Conservation (phyloP, 2,888 invertebrate genomes). For the Clivina fossor region DNA sequence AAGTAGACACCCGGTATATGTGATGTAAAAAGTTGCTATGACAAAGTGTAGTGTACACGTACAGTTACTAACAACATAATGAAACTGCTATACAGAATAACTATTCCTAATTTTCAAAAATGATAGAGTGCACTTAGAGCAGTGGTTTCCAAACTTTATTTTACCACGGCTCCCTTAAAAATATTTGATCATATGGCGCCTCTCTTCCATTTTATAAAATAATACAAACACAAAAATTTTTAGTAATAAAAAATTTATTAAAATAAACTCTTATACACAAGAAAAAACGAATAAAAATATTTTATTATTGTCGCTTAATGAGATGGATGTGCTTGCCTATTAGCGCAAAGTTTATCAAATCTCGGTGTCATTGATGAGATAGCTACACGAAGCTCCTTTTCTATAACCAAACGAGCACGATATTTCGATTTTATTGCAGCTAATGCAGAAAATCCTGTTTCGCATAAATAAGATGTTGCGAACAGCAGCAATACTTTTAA, state of each 20-base stretch:
- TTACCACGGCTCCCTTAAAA: neutral
- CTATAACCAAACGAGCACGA: constrained; percentile 33
- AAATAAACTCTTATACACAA: constrained; percentile 4
- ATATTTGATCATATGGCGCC: neutral
- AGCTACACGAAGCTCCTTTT: constrained; percentile 35
- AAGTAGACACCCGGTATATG: too few species aligned
- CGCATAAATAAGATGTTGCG: constrained; percentile 33
- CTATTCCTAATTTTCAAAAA: too few species aligned
- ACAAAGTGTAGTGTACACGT: too few species aligned
- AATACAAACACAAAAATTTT: constrained; percentile 15
- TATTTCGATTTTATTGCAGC: constrained; percentile 41
- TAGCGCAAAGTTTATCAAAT: constrained; percentile 32
- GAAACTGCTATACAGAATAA: too few species aligned
- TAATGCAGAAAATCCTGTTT: constrained; percentile 37
- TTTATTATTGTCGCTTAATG: constrained; percentile 31
- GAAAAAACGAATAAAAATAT: constrained; percentile 18
- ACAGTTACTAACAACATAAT: too few species aligned
- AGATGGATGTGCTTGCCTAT: constrained; percentile 34
- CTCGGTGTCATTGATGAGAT: constrained; percentile 34
- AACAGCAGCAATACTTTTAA: constrained; percentile 36
- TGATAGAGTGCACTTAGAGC: too few species aligned
- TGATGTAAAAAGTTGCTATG: too few species aligned
- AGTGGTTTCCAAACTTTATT: neutral
- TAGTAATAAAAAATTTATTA: constrained; percentile 18
- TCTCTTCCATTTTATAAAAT: neutral